Evolutionary conservation across 2,888 invertebrate species (phyloP).

Genomic region (Clepsis dumicolana): DNA sequence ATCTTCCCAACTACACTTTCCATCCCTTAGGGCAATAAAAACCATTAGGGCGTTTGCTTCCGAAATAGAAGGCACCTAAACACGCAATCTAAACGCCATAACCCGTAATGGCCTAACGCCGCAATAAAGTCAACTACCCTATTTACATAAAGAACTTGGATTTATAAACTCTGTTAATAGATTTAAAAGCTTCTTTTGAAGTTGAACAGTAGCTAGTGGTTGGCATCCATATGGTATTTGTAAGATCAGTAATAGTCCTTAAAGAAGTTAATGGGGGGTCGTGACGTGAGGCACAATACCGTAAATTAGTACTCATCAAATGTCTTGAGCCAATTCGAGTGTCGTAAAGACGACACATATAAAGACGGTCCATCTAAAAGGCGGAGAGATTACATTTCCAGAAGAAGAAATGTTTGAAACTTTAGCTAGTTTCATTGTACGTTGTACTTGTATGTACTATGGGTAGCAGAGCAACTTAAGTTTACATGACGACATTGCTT

Average conservation of each 20-base stretch:
- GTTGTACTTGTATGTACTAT: too few species aligned
- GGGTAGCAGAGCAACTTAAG: too few species aligned
- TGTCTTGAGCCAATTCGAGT: neutral
- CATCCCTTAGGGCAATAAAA: constrained; percentile 55
- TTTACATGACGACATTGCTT: neutral
- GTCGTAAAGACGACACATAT: neutral
- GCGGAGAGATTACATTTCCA: neutral
- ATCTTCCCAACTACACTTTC: constrained; percentile 45
- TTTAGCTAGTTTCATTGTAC: too few species aligned
- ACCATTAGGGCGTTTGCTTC: constrained; percentile 50
- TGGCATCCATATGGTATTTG: constrained; percentile 23
- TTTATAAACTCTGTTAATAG: constrained; percentile 47
- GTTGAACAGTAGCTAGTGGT: constrained; percentile 38
- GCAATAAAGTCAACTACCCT: constrained; percentile 61
- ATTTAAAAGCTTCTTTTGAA: constrained; percentile 43
- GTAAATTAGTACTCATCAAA: neutral
- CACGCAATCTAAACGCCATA: constrained; percentile 60
- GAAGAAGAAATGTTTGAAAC: neutral
- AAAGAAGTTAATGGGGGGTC: constrained; percentile 17
- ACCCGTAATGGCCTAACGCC: constrained; percentile 58
- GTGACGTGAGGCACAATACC: neutral
- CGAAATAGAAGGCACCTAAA: constrained; percentile 64
- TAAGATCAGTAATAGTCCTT: constrained; percentile 1
- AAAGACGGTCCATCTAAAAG: neutral
- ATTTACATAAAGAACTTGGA: constrained; percentile 52